Evolutionary conservation across 2,888 invertebrate genomes (phyloP).

Genomic region (Eilema griseolum): DNA sequence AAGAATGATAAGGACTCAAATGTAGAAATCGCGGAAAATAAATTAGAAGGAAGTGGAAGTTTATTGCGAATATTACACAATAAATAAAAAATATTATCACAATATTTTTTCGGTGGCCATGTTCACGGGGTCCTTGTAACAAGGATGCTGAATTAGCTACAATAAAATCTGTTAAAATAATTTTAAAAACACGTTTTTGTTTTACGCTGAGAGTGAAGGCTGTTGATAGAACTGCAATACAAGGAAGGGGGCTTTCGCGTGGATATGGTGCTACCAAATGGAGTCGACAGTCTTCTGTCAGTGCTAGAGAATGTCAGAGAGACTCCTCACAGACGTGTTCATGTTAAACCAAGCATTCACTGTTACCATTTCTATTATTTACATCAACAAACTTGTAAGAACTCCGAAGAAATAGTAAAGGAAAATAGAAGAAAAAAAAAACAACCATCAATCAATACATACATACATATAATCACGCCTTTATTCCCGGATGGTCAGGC

Average conservation of each 20-base stretch:
- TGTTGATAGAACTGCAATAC: constrained; percentile 64
- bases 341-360: constrained; percentile 50
- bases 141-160: neutral
- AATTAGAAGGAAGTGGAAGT: neutral
- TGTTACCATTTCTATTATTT: no score
- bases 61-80: neutral
- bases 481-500: no score
- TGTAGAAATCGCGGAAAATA: neutral
- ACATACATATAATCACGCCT: no score
- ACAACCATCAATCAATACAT: no score
- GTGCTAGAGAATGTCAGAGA: constrained; percentile 60
- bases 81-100: neutral
- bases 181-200: no score
- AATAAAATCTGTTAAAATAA: no score
- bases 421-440: neutral
- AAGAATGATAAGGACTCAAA: neutral
- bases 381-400: neutral
- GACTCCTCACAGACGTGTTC: constrained; percentile 62
- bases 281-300: constrained; percentile 61
- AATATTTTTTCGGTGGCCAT: neutral
- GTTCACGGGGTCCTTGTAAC: neutral
- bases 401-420: neutral
- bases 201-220: no score
- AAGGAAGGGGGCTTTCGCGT: constrained; percentile 68
- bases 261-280: constrained; percentile 65